Evolutionary conservation across 2,888 invertebrate genomes (phyloP), one percentile per base, ranked within the genome.

Genomic region (Orthosia incerta): DNA sequence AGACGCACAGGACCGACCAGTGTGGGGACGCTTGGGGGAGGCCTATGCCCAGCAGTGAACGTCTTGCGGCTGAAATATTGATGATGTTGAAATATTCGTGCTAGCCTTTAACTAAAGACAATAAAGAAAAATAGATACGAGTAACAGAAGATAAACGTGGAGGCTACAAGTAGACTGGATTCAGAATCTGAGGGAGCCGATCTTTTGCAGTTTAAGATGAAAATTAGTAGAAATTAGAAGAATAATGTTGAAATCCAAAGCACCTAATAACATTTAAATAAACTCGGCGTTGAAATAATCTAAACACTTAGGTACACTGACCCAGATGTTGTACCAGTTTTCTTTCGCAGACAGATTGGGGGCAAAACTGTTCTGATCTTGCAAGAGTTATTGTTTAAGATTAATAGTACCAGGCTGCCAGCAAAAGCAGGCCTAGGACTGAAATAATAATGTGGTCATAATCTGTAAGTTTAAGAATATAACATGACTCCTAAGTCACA

Each of bases 281-380:
- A 57, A 82, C 46, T 23, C 50, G 39, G 62, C 59, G 73, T 73
- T 68, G 72, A 78, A 74, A 83, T 79, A 74, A 48, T 72, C 46
- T 48, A 74, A 70, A 71, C 79, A 59, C 62, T 79, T 61, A 74
- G 39, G 60, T 71, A 74, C 62, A 82, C 23, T 75, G 75, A 67
- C 68, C 84, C 55, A 60, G 68, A 62, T 79, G 64, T 59, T 57
- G 59, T 31, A 50, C 76, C 48, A 70, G 78, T 71, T 74, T 64
- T 67, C 66, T 65, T 59, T 70, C 71, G 57, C 56, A 50, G 71
- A 81, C 74, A 81, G 62, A 81, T 84, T 78, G 78, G 51, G 82
- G 51, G 71, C 78, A 77, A 63, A 68, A 51, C 68, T 26, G 76
- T 71, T 84, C 59, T 66, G 76, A 71, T 73, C 59, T 57, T 61